Conservation (phyloP, 2,888 invertebrate species). For the Embidobia sp. region DNA sequence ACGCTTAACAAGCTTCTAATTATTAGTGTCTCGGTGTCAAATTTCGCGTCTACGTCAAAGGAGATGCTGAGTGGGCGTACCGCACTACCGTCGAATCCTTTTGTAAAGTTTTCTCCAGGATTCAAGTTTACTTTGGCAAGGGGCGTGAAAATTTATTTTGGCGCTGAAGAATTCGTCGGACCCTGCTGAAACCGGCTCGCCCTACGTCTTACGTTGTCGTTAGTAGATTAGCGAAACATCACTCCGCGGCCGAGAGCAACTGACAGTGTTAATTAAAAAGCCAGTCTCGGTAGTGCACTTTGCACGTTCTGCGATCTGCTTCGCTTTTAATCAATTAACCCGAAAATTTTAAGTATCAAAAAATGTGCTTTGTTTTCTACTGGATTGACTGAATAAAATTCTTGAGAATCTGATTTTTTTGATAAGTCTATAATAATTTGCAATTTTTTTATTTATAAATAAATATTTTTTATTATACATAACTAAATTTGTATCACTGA, state of each 20-base stretch:
- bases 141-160: constrained; percentile 70
- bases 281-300: constrained; percentile 30
- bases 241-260: constrained; percentile 20
- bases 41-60: constrained; percentile 68
- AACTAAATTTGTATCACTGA: too few relatives aligned
- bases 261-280: constrained; percentile 58
- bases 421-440: too few relatives aligned
- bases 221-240: constrained; percentile 56
- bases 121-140: constrained; percentile 70
- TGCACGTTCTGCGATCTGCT: constrained; percentile 1
- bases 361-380: too few relatives aligned
- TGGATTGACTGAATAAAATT: too few relatives aligned
- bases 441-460: too few relatives aligned
- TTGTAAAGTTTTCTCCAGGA: constrained; percentile 62
- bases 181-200: constrained; percentile 51
- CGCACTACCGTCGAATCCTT: constrained; percentile 50
- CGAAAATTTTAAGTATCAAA: too few relatives aligned
- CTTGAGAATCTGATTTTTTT: too few relatives aligned
- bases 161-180: constrained; percentile 55
- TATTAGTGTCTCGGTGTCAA: constrained; percentile 71
- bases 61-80: constrained; percentile 40
- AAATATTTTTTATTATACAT: too few relatives aligned
- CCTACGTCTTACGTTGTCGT: constrained; percentile 55
- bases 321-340: constrained; percentile 52
- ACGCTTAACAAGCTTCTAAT: constrained; percentile 69